Percentiles rank a stretch among this genome's conserved stretches.
These are phyloP conservation scores for Indicator indicator DNA, from an alignment of 2,113 vertebrate genomes.

Conservation along the genomic window DNA sequence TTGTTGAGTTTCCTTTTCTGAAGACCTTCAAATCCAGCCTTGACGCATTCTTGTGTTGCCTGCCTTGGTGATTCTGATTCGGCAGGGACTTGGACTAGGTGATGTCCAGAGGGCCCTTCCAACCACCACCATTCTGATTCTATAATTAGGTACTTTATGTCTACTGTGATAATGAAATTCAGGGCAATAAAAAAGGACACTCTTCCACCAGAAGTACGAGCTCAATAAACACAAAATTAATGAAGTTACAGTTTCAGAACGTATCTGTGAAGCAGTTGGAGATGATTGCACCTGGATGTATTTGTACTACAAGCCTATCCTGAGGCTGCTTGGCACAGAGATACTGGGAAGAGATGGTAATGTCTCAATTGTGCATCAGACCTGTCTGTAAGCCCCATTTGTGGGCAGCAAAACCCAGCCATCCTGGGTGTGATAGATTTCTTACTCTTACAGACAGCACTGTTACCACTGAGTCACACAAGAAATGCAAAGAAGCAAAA, in stretches of 20 bases:
- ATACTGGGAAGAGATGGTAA: not conserved
- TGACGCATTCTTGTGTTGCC: too few relatives aligned
- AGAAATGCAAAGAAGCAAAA: not conserved
- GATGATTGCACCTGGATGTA: not conserved
- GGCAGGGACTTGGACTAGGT: too few relatives aligned
- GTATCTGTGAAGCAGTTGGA: not conserved
- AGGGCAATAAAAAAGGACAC: not conserved
- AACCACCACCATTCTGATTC: too few relatives aligned
- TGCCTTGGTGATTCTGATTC: too few relatives aligned
- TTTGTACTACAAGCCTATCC: not conserved
- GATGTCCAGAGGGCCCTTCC: too few relatives aligned
- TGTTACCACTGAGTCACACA: not conserved
- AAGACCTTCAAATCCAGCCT: too few relatives aligned
- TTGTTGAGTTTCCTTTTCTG: too few relatives aligned
- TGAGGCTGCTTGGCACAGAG: not conserved
- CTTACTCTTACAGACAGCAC: not conserved
- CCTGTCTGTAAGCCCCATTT: not conserved
- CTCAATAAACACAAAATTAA: not conserved
- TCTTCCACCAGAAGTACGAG: not conserved
- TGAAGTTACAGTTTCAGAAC: not conserved
- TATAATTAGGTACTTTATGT: not conserved
- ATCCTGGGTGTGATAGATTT: not conserved
- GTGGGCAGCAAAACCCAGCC: not conserved
- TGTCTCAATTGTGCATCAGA: not conserved
- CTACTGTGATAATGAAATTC: not conserved